A percentile compares a stretch with the other conserved stretches of the same genome.
phyloP scores from a whole-genome alignment of 2,797 vertebrate genomes.

The Corythornis leucogaster region DNA sequence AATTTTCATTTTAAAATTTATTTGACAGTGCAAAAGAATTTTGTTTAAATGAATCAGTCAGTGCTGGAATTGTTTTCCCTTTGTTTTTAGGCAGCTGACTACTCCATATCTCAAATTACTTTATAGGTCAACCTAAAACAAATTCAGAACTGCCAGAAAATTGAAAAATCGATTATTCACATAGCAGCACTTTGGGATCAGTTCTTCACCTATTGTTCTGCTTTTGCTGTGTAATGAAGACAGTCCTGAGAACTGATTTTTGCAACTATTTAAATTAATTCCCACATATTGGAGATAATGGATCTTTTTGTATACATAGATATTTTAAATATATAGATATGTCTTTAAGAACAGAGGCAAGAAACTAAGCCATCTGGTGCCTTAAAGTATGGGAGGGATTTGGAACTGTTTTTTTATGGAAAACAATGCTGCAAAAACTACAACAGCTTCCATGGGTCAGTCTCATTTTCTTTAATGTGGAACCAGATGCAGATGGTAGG shows the following conservation, averaged over 20 bases:
- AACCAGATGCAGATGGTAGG: slow-evolving; percentile 41
- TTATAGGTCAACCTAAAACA: not conserved
- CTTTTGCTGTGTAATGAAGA: not conserved
- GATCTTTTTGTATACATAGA: not conserved
- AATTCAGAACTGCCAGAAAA: slow-evolving; percentile 16
- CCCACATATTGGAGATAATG: not conserved
- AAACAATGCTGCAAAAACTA: slow-evolving; percentile 33
- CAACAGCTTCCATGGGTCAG: slow-evolving; percentile 1
- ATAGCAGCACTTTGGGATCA: not conserved
- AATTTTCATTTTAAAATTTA: not conserved
- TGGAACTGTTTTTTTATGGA: slow-evolving; percentile 30
- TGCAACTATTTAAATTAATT: not conserved
- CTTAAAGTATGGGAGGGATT: not conserved
- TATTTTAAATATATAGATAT: not conserved
- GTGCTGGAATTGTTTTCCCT: not conserved
- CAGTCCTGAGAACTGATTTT: not conserved
- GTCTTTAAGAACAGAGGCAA: not conserved
- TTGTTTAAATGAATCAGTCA: not conserved
- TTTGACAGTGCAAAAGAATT: not conserved
- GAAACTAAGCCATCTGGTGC: slow-evolving; percentile 1
- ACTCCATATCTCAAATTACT: not conserved
- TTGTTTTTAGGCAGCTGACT: not conserved
- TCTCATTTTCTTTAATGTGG: slow-evolving; percentile 35
- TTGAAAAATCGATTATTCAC: not conserved
- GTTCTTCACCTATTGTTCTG: not conserved